Evolutionary conservation across 2,888 invertebrate genomes (phyloP).

Genomic region (Machimus rusticus): DNA sequence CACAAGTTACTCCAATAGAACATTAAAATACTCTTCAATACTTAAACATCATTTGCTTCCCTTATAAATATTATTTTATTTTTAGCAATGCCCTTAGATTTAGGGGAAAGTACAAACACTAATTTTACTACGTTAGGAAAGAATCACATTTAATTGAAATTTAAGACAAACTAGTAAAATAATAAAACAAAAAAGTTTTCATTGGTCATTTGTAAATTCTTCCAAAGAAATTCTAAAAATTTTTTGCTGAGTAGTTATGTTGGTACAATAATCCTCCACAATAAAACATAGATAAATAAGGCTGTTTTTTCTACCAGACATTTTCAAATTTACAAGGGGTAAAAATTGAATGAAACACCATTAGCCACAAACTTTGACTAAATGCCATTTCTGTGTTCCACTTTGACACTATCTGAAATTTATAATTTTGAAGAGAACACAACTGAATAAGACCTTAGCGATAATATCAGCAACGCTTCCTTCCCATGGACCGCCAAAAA

Average conservation of each 20-base stretch:
- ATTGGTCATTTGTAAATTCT: not conserved
- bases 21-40: not conserved
- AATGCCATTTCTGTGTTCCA: no score
- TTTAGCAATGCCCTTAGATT: not conserved
- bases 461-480: not conserved
- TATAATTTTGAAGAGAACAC: no score
- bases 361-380: no score
- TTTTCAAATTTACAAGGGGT: no score
- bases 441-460: no score
- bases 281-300: not conserved
- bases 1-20: not conserved
- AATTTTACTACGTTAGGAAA: not conserved
- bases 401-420: no score
- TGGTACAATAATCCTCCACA: not conserved
- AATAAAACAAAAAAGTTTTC: not conserved
- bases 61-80: slow-evolving; percentile 6
- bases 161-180: not conserved
- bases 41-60: not conserved
- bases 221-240: not conserved
- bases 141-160: not conserved
- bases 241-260: not conserved
- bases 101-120: not conserved
- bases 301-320: no score
- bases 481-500: not conserved
- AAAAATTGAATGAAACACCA: no score